A percentile compares a stretch with the other conserved stretches of the same genome.
These are phyloP conservation scores for Anthoptus insignis DNA, from an alignment of 2,888 invertebrate genomes.

Conservation along the genomic window DNA sequence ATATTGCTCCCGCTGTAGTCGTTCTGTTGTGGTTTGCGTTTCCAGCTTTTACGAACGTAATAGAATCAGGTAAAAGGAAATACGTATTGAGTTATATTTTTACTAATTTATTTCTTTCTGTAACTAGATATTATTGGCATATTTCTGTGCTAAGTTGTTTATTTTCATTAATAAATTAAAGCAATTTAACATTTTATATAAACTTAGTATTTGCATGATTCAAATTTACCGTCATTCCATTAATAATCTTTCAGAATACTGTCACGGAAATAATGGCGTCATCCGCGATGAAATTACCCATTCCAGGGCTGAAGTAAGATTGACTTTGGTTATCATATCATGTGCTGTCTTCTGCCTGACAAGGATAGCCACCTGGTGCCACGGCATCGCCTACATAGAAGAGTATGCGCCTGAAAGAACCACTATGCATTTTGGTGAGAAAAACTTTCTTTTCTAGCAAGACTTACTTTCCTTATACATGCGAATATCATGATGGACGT, in stretches of 20 bases:
- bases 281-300: not conserved
- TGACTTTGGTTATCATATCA: constrained; percentile 9
- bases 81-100: no score
- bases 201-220: no score
- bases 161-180: no score
- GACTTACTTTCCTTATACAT: no score
- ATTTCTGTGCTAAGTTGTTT: no score
- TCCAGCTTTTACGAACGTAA: constrained; percentile 16
- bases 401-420: constrained; percentile 42
- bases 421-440: constrained; percentile 46
- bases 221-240: no score
- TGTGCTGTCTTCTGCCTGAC: constrained; percentile 23
- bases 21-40: constrained; percentile 41
- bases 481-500: no score
- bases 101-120: no score
- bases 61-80: constrained; percentile 34
- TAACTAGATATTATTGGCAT: no score
- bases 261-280: constrained; percentile 9
- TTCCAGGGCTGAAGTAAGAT: constrained; percentile 11
- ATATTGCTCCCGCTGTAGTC: constrained; percentile 12
- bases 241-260: no score
- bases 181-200: no score
- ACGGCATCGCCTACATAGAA: constrained; percentile 45
- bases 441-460: no score
- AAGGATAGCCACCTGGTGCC: constrained; percentile 40